phyloP scores from a whole-genome alignment of 2,888 invertebrate species.

The Lepidocyrtoides sp. region DNA sequence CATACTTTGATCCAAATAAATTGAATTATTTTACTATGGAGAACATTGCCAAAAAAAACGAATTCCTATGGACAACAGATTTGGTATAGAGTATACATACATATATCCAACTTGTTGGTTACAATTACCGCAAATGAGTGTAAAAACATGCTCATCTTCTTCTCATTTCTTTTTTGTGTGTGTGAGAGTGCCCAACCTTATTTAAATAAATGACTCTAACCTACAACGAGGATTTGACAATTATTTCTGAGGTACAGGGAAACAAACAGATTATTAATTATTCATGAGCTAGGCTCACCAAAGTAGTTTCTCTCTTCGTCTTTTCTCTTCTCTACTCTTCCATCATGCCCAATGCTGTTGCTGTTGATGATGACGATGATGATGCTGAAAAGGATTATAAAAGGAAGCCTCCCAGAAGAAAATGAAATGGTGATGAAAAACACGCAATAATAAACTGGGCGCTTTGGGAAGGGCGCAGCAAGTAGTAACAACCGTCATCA shows the following conservation, averaged over 20 bases:
- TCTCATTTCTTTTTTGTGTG: background rate
- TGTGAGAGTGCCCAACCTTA: slow-evolving; percentile 64
- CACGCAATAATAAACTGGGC: slow-evolving; percentile 79
- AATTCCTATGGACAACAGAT: background rate
- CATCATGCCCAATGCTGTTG: background rate
- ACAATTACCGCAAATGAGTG: slow-evolving; percentile 73
- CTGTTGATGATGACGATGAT: slow-evolving; percentile 39
- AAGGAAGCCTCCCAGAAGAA: slow-evolving; percentile 78
- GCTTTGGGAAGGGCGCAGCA: slow-evolving; percentile 78
- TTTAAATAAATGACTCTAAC: slow-evolving; percentile 72
- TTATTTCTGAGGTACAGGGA: slow-evolving; percentile 72
- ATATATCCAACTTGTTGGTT: slow-evolving; percentile 50
- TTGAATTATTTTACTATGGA: slow-evolving; percentile 4
- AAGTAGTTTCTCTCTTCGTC: slow-evolving; percentile 12
- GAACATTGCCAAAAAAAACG: slow-evolving; percentile 43
- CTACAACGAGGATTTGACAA: slow-evolving; percentile 74
- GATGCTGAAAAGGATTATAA: slow-evolving; percentile 74
- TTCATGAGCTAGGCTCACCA: slow-evolving; percentile 76
- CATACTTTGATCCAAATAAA: background rate
- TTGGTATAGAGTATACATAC: slow-evolving; percentile 22
- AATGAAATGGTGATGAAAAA: slow-evolving; percentile 79
- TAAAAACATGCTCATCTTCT: slow-evolving; percentile 50
- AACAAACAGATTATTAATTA: slow-evolving; percentile 79
- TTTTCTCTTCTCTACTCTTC: background rate
- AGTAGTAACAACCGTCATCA: slow-evolving; percentile 66